A percentile compares a stretch with the other conserved stretches of the same genome.
Conservation (phyloP, 2,888 invertebrate species). For the Coenonympha arcania region DNA sequence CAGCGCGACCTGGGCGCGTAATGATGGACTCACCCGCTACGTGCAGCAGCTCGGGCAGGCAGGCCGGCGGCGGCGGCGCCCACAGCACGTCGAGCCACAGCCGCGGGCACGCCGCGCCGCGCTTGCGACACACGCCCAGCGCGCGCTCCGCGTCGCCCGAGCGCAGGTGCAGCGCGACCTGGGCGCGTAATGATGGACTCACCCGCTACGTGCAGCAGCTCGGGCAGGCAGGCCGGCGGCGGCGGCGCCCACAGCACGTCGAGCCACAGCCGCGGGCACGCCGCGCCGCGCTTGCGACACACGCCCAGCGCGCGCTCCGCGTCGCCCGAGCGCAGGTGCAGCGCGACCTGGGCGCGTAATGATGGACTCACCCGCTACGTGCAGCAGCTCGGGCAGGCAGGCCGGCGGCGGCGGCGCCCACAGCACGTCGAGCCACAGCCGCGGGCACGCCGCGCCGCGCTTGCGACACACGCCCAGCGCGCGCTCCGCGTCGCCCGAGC, state of each 20-base stretch:
- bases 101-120: conserved; percentile 84
- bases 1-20: conserved; percentile 64
- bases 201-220: conserved; percentile 77
- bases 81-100: conserved; percentile 92
- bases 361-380: conserved; percentile 72
- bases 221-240: conserved; percentile 72
- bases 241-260: conserved; percentile 86
- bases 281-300: conserved; percentile 84
- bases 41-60: conserved; percentile 76
- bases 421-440: conserved; percentile 90
- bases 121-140: conserved; percentile 83
- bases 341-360: no score
- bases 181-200: no score
- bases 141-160: conserved; percentile 80
- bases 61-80: conserved; percentile 76
- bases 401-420: conserved; percentile 79
- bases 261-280: conserved; percentile 88
- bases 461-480: conserved; percentile 85
- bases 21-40: conserved; percentile 73
- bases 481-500: conserved; percentile 79
- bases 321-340: conserved; percentile 83
- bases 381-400: conserved; percentile 76
- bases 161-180: conserved; percentile 81
- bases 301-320: conserved; percentile 81
- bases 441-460: conserved; percentile 84